Evolutionary conservation across 2,888 invertebrate species (phyloP).

Genomic region (Unio pictorum): DNA sequence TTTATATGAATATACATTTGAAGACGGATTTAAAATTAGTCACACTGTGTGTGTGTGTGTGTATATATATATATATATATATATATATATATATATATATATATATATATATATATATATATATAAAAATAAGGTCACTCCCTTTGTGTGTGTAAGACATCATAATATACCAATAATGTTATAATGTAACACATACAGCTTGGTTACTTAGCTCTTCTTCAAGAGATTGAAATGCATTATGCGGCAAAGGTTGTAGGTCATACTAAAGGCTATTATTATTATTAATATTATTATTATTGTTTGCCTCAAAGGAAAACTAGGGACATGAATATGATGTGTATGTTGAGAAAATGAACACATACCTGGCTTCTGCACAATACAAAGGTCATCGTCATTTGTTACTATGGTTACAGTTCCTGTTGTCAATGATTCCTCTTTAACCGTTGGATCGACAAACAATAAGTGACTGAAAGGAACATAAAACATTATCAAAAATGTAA

Average conservation of each 20-base stretch:
- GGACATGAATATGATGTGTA: neutral
- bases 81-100: too few relatives aligned
- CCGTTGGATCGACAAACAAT: slow-evolving; percentile 83
- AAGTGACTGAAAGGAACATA: slow-evolving; percentile 75
- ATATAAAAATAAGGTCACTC: neutral
- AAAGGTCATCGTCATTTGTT: slow-evolving; percentile 74
- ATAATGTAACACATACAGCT: too few relatives aligned
- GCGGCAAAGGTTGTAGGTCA: too few relatives aligned
- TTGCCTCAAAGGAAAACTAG: neutral
- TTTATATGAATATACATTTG: too few relatives aligned
- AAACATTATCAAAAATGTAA: too few relatives aligned
- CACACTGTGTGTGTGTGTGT: too few relatives aligned
- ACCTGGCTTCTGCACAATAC: slow-evolving; percentile 80
- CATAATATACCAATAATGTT: neutral
- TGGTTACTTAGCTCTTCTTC: too few relatives aligned
- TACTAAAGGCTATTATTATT: too few relatives aligned
- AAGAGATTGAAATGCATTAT: too few relatives aligned
- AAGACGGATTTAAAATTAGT: too few relatives aligned
- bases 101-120: too few relatives aligned
- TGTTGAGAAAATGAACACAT: slow-evolving; percentile 1
- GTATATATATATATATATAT: too few relatives aligned
- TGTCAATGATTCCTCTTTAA: slow-evolving; percentile 86
- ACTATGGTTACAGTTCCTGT: slow-evolving; percentile 80
- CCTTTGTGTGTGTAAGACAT: neutral
- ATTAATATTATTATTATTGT: neutral